Evolutionary conservation across 2,888 invertebrate genomes (phyloP), one percentile per base, ranked within the genome.

Genomic region (Drosophila koepferae): DNA sequence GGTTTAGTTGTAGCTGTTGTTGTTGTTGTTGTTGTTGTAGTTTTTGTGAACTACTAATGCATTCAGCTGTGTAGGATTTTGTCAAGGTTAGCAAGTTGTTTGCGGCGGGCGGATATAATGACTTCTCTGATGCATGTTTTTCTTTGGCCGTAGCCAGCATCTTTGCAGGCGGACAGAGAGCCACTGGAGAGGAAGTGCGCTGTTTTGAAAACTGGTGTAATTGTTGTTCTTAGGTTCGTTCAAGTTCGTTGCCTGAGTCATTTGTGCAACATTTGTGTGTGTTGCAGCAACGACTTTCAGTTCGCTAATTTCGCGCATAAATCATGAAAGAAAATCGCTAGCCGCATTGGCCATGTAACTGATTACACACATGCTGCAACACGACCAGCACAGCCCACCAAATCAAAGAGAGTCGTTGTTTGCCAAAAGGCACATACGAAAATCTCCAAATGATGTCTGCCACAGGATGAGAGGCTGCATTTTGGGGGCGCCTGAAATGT

Each of bases 11-110:
- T 65, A 1, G 28, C 3, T 28, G 28, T 28, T 28, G 28, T 28
- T 28, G 16, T 65, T 6, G 6, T 6, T 28, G 28, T 28, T 28
- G 28, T 28, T 28, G 20, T 63, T 61, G 53, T 80, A 72, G 73
- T 61, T 69, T 67, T 71, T 86, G 80, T 91, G 91, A 91, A 91
- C 91, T 91, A 91, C 91, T 91, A 92, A 91, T 89, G 89, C 91
- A 88, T 91, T 91, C 91, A 91, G 87, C 91, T 91, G 91, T 91
- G 91, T 91, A 92, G 84, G 90, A 91, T 91, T 91, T 92, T 92
- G 91, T 91, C 91, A 92, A 91, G 91, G 91, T 92, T 91, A 91
- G 77, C 75, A 64, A 75, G 81, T 77, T 76, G 70, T 71, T 70
- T 62, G 53, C 75, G 63, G 60, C 66, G 72, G 83, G 86, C 88